These are phyloP conservation scores for Malurus leucopterus DNA, from an alignment of 2,797 vertebrate genomes.

Conservation along the genomic window DNA sequence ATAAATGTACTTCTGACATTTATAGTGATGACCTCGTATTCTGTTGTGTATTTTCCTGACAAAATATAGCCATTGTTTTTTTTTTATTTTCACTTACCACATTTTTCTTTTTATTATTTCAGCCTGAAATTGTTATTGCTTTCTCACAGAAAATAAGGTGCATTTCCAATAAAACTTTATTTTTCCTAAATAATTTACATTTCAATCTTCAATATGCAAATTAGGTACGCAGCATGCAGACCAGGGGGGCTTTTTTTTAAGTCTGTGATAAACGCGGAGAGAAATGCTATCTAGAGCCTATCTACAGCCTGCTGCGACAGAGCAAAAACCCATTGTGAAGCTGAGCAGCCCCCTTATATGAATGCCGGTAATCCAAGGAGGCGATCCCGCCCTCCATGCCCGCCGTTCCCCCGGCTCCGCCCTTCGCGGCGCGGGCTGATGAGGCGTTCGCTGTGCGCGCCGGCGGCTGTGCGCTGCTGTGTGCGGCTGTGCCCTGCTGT, in stretches of 20 bases:
- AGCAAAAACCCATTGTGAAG: rapidly evolving
- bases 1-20: neutral
- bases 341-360: rapidly evolving
- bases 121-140: neutral
- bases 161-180: neutral
- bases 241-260: rapidly evolving
- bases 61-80: neutral
- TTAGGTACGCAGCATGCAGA: rapidly evolving
- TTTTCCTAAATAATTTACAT: neutral
- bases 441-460: neutral
- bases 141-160: neutral
- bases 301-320: rapidly evolving
- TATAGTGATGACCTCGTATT: neutral
- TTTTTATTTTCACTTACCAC: neutral
- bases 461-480: neutral
- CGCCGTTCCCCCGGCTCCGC: neutral
- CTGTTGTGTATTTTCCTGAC: neutral
- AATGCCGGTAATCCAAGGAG: rapidly evolving
- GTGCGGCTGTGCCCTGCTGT: neutral
- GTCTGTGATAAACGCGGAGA: too few relatives aligned
- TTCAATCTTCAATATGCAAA: neutral
- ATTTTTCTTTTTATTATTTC: neutral
- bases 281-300: rapidly evolving
- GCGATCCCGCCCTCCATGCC: rapidly evolving
- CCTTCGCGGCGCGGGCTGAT: neutral